Conservation (phyloP, 1,140 invertebrate genomes). For the Pseudomyrmex dendroicus region DNA sequence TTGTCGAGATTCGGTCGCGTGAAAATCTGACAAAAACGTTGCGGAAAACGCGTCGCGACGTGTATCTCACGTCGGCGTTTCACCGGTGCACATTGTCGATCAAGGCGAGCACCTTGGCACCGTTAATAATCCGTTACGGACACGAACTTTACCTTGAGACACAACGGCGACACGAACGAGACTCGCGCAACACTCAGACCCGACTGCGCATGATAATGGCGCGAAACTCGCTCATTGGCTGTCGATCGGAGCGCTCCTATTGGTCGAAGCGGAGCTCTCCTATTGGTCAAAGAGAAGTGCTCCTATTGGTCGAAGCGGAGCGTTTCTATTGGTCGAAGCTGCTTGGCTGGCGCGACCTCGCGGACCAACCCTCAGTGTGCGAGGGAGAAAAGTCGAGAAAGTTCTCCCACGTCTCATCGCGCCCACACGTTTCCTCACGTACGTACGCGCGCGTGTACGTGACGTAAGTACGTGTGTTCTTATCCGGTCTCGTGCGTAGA, state of each 20-base stretch:
- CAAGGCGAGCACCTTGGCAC: slow-evolving; percentile 45
- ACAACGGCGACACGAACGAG: not conserved
- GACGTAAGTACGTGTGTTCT: not conserved
- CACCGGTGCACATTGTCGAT: slow-evolving; percentile 2
- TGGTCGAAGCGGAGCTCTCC: not conserved
- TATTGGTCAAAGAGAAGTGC: not conserved
- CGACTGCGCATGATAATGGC: not conserved
- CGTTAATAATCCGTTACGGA: slow-evolving; percentile 22
- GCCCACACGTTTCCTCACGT: not conserved
- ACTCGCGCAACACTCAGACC: not conserved
- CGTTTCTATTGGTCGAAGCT: not conserved
- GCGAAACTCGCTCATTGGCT: not conserved
- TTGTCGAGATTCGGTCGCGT: not conserved
- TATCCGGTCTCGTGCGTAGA: not conserved
- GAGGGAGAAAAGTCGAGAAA: slow-evolving; percentile 40
- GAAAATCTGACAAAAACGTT: not conserved
- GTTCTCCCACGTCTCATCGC: not conserved
- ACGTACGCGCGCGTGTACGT: not conserved
- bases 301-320: not conserved
- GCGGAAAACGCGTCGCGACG: too few relatives aligned
- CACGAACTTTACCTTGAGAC: not conserved
- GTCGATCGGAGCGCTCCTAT: not conserved
- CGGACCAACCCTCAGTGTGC: slow-evolving; percentile 35
- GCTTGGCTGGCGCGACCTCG: not conserved
- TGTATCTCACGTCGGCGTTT: not conserved